Evolutionary conservation across 2,888 invertebrate species (phyloP).

Genomic region (Cetonia aurata): DNA sequence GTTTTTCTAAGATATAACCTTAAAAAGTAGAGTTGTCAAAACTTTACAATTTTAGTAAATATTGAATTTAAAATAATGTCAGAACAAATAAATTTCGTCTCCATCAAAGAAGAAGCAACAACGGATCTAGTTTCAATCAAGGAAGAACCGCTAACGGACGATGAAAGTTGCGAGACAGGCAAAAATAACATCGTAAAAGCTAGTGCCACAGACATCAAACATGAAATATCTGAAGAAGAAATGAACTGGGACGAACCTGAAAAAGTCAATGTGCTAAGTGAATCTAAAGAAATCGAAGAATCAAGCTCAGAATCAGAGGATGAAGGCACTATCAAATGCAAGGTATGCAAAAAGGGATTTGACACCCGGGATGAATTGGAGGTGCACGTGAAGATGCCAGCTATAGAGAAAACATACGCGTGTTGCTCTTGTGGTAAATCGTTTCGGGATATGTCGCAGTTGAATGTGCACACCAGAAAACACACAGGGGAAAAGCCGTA

Average conservation of each 20-base stretch:
- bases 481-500: slow-evolving; percentile 64
- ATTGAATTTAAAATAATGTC: slow-evolving; percentile 14
- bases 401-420: slow-evolving; percentile 54
- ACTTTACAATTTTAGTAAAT: too few relatives aligned
- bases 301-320: slow-evolving; percentile 16
- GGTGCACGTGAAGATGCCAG: slow-evolving; percentile 55
- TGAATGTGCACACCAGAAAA: slow-evolving; percentile 60
- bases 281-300: slow-evolving; percentile 44
- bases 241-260: slow-evolving; percentile 33
- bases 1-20: too few relatives aligned
- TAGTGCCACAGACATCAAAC: neutral
- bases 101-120: slow-evolving; percentile 23
- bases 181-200: slow-evolving; percentile 9
- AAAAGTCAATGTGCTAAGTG: slow-evolving; percentile 30
- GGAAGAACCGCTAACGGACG: slow-evolving; percentile 37
- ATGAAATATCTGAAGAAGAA: slow-evolving; percentile 36
- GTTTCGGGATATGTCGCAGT: slow-evolving; percentile 61
- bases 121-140: slow-evolving; percentile 18
- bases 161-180: slow-evolving; percentile 7
- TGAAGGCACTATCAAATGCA: slow-evolving; percentile 52
- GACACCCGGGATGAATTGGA: slow-evolving; percentile 52
- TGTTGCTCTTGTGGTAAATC: slow-evolving; percentile 61
- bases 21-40: too few relatives aligned
- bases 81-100: slow-evolving; percentile 7
- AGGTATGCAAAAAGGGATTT: slow-evolving; percentile 57